Conservation (phyloP, 1,140 invertebrate genomes). For the Globodera rostochiensis region DNA sequence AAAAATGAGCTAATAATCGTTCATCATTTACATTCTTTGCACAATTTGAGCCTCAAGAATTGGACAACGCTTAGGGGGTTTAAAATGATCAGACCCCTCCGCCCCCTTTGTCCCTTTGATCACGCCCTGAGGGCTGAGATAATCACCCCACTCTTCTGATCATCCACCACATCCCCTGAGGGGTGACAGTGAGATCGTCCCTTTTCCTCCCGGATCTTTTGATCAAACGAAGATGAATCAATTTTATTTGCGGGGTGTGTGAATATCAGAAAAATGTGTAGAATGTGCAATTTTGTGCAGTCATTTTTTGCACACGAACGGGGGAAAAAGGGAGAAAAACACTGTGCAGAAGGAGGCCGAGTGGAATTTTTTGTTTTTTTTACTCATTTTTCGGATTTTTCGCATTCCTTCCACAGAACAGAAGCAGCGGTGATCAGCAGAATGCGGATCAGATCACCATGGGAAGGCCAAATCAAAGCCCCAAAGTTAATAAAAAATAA, state of each 20-base stretch:
- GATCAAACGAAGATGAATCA: background rate
- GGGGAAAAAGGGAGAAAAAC: background rate
- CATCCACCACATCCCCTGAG: too few relatives aligned
- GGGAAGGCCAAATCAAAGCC: too few relatives aligned
- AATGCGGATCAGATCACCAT: background rate
- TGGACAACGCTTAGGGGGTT: too few relatives aligned
- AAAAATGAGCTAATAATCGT: too few relatives aligned
- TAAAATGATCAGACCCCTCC: too few relatives aligned
- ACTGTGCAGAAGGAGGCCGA: background rate
- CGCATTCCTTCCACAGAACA: background rate
- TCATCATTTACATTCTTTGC: too few relatives aligned
- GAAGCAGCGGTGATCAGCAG: background rate
- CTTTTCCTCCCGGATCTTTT: background rate
- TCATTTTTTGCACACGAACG: background rate
- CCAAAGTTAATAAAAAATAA: too few relatives aligned
- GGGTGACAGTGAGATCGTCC: too few relatives aligned
- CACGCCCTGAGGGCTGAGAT: too few relatives aligned
- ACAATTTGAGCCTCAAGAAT: too few relatives aligned
- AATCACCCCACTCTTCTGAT: too few relatives aligned
- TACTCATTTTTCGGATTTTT: background rate
- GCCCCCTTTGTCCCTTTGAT: too few relatives aligned
- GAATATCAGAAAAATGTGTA: background rate
- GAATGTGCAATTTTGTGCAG: background rate
- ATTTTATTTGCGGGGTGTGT: background rate
- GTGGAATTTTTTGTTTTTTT: background rate